Percentiles rank a stretch among this genome's conserved stretches.
phyloP scores from a whole-genome alignment of 2,113 vertebrate species.

The Fregata magnificens region DNA sequence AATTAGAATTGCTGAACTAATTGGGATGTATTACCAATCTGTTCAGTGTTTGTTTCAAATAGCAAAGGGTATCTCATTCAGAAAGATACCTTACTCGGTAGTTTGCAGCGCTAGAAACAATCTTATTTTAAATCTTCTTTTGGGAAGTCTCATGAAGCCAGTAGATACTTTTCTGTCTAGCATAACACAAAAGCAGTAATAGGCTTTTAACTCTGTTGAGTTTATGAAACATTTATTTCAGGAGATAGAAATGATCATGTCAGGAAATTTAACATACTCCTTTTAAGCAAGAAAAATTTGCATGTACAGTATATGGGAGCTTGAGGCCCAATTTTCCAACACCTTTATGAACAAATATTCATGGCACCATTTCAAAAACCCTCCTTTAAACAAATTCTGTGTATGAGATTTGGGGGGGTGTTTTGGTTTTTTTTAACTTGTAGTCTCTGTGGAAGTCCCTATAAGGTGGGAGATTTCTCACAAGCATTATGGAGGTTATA shows the following conservation, averaged over 20 bases:
- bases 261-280: not conserved
- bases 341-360: not conserved
- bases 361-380: not conserved
- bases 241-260: not conserved
- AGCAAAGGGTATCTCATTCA: not conserved
- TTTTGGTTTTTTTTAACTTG: too few species aligned
- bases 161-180: not conserved
- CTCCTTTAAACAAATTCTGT: not conserved
- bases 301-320: not conserved
- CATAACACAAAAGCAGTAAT: not conserved
- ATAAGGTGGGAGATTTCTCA: not conserved
- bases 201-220: not conserved
- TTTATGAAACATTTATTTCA: not conserved
- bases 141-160: not conserved
- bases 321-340: not conserved
- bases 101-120: not conserved
- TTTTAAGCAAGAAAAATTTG: not conserved
- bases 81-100: not conserved
- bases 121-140: not conserved
- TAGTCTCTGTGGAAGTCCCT: not conserved
- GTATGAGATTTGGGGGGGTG: too few species aligned
- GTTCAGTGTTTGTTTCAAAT: not conserved
- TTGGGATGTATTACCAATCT: not conserved
- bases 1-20: not conserved
- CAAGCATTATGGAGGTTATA: not conserved